Evolutionary conservation across 2,888 invertebrate genomes (phyloP), one percentile per base, ranked within the genome.

Genomic region (Acronicta alni): DNA sequence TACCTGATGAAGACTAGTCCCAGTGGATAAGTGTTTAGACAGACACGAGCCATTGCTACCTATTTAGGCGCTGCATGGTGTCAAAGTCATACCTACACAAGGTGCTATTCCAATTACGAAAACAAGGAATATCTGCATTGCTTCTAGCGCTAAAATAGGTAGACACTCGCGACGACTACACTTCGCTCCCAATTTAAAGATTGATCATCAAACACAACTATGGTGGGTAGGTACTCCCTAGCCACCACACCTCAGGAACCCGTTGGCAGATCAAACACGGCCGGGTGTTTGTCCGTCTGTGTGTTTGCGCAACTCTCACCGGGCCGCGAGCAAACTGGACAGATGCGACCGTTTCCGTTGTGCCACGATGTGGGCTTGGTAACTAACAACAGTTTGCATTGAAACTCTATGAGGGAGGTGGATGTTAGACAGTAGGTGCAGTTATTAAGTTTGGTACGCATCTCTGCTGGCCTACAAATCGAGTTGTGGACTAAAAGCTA

Each of bases 201-300:
- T 54, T 69, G 70, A 70, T 68, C 66, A 65, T 54, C 47, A 59
- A 68, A 66, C 38, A 64, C 43, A 52, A 37, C 18, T 43, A 35
- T 55, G 42, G 62, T 72, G 72, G 69, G 66, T n/a, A 9, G 69
- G 66, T n/a, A 9, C 20, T 39, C 61, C 52, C 46, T 37, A 56
- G 57, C 49, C 55, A 51, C 53, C 71, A n/a, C 74, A 44, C 48
- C 63, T 69, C 69, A n/a, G 72, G 75, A 85, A 85, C 84, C 83
- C 88, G 87, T 85, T 83, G 77, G 72, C 77, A 82, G 81, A 84
- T 82, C 87, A 89, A 89, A 89, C 85, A 87, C 56, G 37, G 83
- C 85, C 84, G 85, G 77, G 72, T 84, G 88, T 86, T 80, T 85
- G 86, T 83, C 74, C 62, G 82, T 78, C 71, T 65, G 81, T 80